These are phyloP conservation scores for Hydropsyche tenuis DNA, from an alignment of 1,140 invertebrate genomes.

Conservation along the genomic window DNA sequence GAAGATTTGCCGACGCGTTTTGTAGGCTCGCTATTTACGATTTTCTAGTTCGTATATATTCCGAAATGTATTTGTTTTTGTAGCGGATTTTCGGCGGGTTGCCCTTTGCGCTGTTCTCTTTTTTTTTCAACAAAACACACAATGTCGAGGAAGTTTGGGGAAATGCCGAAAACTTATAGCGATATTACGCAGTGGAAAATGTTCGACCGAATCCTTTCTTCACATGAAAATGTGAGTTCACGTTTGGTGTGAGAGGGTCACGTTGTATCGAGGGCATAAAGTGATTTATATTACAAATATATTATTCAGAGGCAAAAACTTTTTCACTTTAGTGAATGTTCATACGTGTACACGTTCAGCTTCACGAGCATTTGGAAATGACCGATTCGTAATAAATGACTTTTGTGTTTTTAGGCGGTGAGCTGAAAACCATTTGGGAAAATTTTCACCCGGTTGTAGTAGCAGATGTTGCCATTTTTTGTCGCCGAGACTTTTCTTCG, in stretches of 20 bases:
- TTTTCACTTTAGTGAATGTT: neutral
- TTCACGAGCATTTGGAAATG: neutral
- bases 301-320: constrained; percentile 16
- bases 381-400: constrained; percentile 6
- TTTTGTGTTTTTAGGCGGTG: neutral
- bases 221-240: constrained; percentile 19
- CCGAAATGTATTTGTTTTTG: constrained; percentile 15
- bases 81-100: neutral
- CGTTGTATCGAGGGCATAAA: constrained; percentile 14
- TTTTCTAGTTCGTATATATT: neutral
- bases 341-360: neutral
- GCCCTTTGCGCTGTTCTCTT: neutral
- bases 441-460: neutral
- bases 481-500: neutral
- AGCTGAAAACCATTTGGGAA: neutral
- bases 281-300: constrained; percentile 24
- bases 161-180: constrained; percentile 22
- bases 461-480: constrained; percentile 18
- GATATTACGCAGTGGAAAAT: constrained; percentile 25
- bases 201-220: constrained; percentile 17
- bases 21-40: neutral
- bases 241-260: constrained; percentile 14
- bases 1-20: neutral
- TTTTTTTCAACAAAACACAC: constrained; percentile 8
- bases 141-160: constrained; percentile 15